Conservation (phyloP, 2,797 vertebrate species). For the Harpagifer antarcticus region DNA sequence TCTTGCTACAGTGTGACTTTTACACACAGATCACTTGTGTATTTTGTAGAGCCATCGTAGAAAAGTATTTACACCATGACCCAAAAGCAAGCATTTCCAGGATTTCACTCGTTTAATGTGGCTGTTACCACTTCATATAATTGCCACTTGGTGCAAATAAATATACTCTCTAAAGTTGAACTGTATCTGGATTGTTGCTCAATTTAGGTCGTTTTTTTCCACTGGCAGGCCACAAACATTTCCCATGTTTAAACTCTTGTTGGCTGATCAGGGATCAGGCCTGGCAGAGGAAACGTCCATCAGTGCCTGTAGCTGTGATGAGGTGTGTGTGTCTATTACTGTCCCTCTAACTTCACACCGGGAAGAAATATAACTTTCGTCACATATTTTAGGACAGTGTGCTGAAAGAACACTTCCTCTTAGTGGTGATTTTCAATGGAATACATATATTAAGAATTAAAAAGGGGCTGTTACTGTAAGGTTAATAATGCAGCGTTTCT, state of each 20-base stretch:
- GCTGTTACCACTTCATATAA: conserved; percentile 35
- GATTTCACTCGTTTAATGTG: conserved; percentile 33
- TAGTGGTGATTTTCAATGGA: not conserved
- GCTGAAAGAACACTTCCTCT: not conserved
- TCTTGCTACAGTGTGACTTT: not conserved
- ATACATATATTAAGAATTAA: not conserved
- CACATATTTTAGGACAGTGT: conserved; percentile 5
- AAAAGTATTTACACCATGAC: conserved; percentile 6
- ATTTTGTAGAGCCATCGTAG: not conserved
- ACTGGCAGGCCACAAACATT: not conserved
- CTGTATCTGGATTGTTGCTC: conserved; percentile 19
- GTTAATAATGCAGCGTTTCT: not conserved
- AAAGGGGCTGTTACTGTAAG: not conserved
- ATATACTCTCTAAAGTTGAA: conserved; percentile 24
- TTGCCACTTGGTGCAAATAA: conserved; percentile 33
- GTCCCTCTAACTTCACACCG: not conserved
- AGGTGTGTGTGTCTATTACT: conserved; percentile 18
- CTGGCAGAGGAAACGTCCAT: conserved; percentile 36
- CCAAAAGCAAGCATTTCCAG: conserved; percentile 17
- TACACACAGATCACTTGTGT: not conserved
- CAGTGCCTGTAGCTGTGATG: conserved; percentile 11
- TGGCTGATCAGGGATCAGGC: conserved; percentile 11
- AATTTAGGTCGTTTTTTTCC: conserved; percentile 29
- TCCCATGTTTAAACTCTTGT: conserved; percentile 21
- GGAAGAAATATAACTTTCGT: not conserved